Conservation (phyloP, 1,140 invertebrate species). For the Trichonephila clavata region DNA sequence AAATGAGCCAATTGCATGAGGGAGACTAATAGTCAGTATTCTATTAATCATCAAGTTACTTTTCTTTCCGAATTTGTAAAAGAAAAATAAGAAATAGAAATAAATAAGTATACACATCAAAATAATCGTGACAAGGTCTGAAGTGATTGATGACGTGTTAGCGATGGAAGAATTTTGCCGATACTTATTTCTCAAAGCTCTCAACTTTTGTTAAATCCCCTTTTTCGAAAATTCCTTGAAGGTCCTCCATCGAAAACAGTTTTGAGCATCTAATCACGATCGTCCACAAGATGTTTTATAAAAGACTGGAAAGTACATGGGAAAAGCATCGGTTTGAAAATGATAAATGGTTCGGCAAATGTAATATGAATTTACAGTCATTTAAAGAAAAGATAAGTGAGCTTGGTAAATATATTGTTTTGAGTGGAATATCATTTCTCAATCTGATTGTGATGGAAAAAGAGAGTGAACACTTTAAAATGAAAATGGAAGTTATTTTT, state of each 20-base stretch:
- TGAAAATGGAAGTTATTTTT: neutral
- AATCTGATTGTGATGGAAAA: neutral
- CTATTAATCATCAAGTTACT: neutral
- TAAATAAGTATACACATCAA: slow-evolving; percentile 63
- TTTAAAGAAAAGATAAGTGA: neutral
- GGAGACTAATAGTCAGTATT: neutral
- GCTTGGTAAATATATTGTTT: neutral
- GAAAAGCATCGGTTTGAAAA: slow-evolving; percentile 46
- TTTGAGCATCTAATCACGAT: slow-evolving; percentile 59
- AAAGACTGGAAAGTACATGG: neutral
- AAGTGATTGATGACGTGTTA: slow-evolving; percentile 58
- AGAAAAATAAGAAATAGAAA: slow-evolving; percentile 23
- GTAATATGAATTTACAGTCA: neutral
- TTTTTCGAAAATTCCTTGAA: slow-evolving; percentile 54
- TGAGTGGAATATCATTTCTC: neutral
- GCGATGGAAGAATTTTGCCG: slow-evolving; percentile 48
- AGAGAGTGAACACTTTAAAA: neutral
- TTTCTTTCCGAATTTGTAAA: too few relatives aligned
- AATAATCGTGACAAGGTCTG: slow-evolving; percentile 38
- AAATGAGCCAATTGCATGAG: neutral
- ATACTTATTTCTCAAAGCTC: slow-evolving; percentile 64
- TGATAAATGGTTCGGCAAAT: slow-evolving; percentile 60
- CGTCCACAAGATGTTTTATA: slow-evolving; percentile 10
- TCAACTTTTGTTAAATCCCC: slow-evolving; percentile 65
- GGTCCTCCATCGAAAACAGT: neutral